Percentiles rank a stretch among this genome's conserved stretches.
These are phyloP conservation scores for Embidobia sp. DNA, from an alignment of 2,888 invertebrate genomes.

Conservation along the genomic window DNA sequence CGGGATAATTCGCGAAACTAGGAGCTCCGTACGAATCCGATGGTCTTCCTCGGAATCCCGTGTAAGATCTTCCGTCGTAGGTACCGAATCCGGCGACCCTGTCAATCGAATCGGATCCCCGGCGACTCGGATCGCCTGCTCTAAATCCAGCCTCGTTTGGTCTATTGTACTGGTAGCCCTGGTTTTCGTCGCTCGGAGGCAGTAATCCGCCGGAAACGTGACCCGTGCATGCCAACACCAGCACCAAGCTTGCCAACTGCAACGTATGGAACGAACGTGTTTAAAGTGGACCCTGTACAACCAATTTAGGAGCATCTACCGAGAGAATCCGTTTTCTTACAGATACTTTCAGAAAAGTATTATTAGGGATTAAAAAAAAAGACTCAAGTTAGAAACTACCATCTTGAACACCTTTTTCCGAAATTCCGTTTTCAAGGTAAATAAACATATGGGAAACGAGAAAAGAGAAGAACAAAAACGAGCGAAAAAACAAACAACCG, in stretches of 20 bases:
- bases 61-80: slow-evolving; percentile 24
- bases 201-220: slow-evolving; percentile 73
- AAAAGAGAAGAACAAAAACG: too few species aligned
- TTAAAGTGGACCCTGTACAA: slow-evolving; percentile 25
- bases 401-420: too few species aligned
- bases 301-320: slow-evolving; percentile 25
- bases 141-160: slow-evolving; percentile 69
- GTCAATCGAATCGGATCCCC: slow-evolving; percentile 55
- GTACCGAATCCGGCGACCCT: slow-evolving; percentile 54
- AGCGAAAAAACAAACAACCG: too few species aligned
- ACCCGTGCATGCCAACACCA: slow-evolving; percentile 72
- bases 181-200: slow-evolving; percentile 67
- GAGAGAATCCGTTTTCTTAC: too few species aligned
- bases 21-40: slow-evolving; percentile 68
- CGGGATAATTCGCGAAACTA: slow-evolving; percentile 61
- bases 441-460: too few species aligned
- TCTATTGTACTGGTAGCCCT: slow-evolving; percentile 76
- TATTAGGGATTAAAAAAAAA: too few species aligned
- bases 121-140: slow-evolving; percentile 64
- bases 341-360: too few species aligned
- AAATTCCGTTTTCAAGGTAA: too few species aligned
- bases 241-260: slow-evolving; percentile 71
- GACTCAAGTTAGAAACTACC: too few species aligned
- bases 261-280: slow-evolving; percentile 46
- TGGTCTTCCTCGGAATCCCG: slow-evolving; percentile 59